phyloP scores from a whole-genome alignment of 2,113 vertebrate species.

The Syrrhaptes paradoxus region DNA sequence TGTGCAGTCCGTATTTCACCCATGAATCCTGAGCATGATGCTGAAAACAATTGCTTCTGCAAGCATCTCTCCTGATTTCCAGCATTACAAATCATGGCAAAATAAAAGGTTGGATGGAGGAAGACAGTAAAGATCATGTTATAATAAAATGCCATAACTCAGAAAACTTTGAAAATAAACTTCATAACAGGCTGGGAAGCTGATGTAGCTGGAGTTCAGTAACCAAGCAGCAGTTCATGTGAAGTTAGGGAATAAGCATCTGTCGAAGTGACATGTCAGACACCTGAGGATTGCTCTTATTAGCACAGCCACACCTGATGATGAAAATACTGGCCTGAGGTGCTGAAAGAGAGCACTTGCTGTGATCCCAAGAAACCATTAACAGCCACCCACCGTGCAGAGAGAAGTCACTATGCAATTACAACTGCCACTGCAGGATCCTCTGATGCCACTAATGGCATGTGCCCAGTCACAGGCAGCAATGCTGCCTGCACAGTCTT shows the following conservation, averaged over 20 bases:
- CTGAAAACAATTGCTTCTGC: background rate
- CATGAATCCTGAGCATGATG: background rate
- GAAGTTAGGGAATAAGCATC: background rate
- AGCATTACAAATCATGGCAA: background rate
- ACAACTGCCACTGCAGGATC: rapidly evolving
- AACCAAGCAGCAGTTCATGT: background rate
- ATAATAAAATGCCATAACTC: rapidly evolving
- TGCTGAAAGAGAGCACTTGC: background rate
- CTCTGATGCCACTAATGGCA: background rate
- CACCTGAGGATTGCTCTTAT: background rate
- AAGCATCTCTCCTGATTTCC: background rate
- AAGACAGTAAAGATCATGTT: background rate
- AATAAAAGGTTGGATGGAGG: background rate
- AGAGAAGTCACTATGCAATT: background rate
- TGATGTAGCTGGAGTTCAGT: background rate
- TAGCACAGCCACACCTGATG: background rate
- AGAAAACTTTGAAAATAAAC: background rate
- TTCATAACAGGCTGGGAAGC: background rate
- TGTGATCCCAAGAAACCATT: background rate
- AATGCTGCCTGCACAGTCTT: background rate
- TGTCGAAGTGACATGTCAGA: background rate
- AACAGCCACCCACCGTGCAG: background rate
- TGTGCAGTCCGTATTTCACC: background rate
- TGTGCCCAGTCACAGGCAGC: background rate
- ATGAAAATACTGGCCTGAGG: background rate